Evolutionary conservation across 2,113 vertebrate genomes (phyloP).

Genomic region (Origma solitaria): DNA sequence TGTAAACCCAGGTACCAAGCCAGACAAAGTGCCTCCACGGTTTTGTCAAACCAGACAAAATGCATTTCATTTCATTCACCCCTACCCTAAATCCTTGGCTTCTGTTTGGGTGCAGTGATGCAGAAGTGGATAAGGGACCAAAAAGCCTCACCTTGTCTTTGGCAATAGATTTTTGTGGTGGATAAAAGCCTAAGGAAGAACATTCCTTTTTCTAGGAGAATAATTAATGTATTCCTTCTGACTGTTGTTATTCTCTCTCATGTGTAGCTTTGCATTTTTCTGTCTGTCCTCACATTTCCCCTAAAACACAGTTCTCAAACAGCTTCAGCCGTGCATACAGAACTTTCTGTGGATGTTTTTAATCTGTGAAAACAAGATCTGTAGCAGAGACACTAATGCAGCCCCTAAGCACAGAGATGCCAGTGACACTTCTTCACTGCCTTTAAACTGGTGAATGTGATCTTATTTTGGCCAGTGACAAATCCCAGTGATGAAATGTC

Average conservation of each 20-base stretch:
- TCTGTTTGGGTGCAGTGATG: background rate
- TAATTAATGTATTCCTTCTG: background rate
- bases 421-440: slow-evolving; percentile 1
- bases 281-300: background rate
- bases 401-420: background rate
- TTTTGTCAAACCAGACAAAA: too few relatives aligned
- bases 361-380: slow-evolving; percentile 24
- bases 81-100: background rate
- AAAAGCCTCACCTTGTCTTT: background rate
- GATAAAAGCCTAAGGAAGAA: background rate
- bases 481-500: slow-evolving; percentile 39
- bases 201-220: background rate
- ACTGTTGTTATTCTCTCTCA: background rate
- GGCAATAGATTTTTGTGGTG: background rate
- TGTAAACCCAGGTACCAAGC: background rate
- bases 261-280: background rate
- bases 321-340: background rate
- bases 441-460: slow-evolving; percentile 7
- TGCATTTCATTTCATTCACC: background rate
- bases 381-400: slow-evolving; percentile 2
- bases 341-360: slow-evolving; percentile 23
- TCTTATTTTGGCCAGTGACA: slow-evolving; percentile 37
- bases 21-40: background rate
- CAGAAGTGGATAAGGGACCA: background rate
- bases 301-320: background rate